Evolutionary conservation across 2,888 invertebrate genomes (phyloP), one percentile per base, ranked within the genome.

Genomic region (Athalia circularis): DNA sequence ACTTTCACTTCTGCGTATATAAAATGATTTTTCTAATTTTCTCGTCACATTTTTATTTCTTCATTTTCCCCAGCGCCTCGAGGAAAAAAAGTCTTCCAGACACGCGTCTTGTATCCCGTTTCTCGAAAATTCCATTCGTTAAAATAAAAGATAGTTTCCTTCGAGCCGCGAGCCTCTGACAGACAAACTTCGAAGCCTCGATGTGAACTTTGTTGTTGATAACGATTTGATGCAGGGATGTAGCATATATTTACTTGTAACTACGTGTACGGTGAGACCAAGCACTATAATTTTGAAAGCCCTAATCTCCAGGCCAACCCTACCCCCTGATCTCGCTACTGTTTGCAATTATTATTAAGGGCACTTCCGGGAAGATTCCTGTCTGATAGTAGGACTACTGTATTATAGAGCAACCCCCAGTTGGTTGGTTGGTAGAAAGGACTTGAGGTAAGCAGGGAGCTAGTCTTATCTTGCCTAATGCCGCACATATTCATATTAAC

Each of bases 311-410:
- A 72, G 72, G 77, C 81, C 59, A 43, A 72, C 79, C 77, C 80
- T 79, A 65, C 77, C 79, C 77, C 75, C 57, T 77, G 74, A 80
- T 80, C 80, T 79, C 80, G 64, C 72, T 70, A 81, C 81, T 84
- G 82, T 83, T 84, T 83, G 81, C 82, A 84, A 83, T 85, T 85
- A 72, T 72, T 72, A 84, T 84, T 82, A 83, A 83, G 83, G 82
- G 82, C 80, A 83, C 83, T 85, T 82, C 45, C 72, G 79, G 81
- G 78, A 79, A 81, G 82, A 83, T 83, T 81, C 81, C 82, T 70
- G 82, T 80, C 72, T 80, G 77, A 68, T 59, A 68, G 68, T 77
- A 62, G 70, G 29, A 29, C 50, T 48, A 72, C 72, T 59, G 57
- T 29, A 29, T 29, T 29, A 29, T 29, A 29, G 29, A 29, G 29